Base-by-base conservation (phyloP, 2,888 invertebrate genomes). In the Leptinotarsa peninsularis region DNA sequence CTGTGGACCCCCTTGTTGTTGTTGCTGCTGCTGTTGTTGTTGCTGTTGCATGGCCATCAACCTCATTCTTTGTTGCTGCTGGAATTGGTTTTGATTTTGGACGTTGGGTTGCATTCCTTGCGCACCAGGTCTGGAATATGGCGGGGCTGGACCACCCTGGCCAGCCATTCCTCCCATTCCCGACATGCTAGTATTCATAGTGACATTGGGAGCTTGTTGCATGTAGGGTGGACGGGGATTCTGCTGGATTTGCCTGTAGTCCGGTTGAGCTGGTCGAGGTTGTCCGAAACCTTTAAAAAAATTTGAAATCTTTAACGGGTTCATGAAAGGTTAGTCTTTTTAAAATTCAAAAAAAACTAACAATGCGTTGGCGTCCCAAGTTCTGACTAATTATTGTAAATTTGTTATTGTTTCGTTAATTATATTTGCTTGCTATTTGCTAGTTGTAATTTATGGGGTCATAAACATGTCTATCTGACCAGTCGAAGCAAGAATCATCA, bases 121-220 rank as follows among this genome's bases (percentile, higher is more conserved):
- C 4, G 83, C 83, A 3, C 79, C 82, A 4, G 85, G 88, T 76
- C 95, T 91, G 10, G 94, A 93, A 88, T 96, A 96, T 0, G 95
- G 94, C 1, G 95, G 94, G 15, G 95, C 94, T 0, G 94, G 93
- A 13, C 94, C 94, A 72, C 88, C 86, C 81, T 88, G 88, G 4
- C 88, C 90, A 2, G 77, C 88, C 89, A 89, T 90, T 87, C 78
- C 89, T 85, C 78, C 93, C 79, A 83, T 93, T 92, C 93, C 93
- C 71, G 93, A 93, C 95, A 95, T 95, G 17, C 94, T 95, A 3
- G 93, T 90, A 75, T 94, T 94, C 96, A 96, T 96, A 1, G 95
- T 95, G 2, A 96, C 96, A 86, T 96, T 96, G 2, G 96, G 95
- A 4, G 95, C 94, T 85, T 88, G 88, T 89, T 94, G 94, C 90